Evolutionary conservation across 2,113 vertebrate genomes (phyloP).

Genomic region (Brachyhypopomus occidentalis): DNA sequence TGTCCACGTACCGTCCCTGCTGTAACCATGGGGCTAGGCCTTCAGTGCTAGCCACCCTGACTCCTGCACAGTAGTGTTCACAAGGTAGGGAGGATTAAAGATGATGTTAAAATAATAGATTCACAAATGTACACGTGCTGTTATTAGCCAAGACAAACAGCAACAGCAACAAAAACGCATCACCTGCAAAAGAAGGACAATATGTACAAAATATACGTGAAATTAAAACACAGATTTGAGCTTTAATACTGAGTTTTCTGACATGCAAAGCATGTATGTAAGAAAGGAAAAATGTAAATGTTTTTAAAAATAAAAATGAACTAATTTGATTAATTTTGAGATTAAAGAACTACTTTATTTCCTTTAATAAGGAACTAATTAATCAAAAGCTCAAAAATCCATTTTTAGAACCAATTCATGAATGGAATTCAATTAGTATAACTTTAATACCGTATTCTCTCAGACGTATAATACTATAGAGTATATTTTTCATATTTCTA

Average conservation of each 20-base stretch:
- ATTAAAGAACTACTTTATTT: background rate
- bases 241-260: background rate
- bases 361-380: background rate
- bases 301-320: too few species aligned
- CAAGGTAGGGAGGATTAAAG: background rate
- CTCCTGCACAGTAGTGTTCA: background rate
- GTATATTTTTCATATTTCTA: background rate
- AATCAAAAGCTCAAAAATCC: background rate
- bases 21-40: background rate
- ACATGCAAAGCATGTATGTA: background rate
- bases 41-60: background rate
- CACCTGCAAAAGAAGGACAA: background rate
- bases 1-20: background rate
- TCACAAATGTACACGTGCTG: background rate
- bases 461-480: background rate
- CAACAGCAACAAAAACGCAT: background rate
- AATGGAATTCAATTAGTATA: background rate
- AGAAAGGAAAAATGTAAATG: background rate
- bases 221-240: background rate
- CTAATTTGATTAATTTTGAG: too few species aligned
- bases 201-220: background rate
- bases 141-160: background rate
- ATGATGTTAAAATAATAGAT: background rate
- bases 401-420: background rate
- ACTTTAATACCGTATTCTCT: background rate